Conservation (phyloP, 1,140 invertebrate genomes). For the Ceratina japonica region DNA sequence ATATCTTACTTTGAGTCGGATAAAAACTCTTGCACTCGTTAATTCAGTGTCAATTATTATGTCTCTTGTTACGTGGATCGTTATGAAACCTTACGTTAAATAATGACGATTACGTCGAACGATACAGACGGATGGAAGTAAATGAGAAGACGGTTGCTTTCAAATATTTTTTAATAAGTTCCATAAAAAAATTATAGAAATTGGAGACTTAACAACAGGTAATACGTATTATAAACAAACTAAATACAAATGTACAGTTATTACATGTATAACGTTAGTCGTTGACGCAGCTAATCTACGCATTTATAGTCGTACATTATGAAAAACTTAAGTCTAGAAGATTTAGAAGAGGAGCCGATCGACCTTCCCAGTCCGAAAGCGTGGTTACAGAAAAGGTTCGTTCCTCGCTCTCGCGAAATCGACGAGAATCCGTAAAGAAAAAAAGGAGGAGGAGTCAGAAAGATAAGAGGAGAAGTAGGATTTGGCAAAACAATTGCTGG, state of each 20-base stretch:
- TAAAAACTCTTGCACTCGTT: too few species aligned
- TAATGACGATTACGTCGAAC: too few species aligned
- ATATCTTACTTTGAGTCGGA: too few species aligned
- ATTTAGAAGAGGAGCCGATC: slow-evolving; percentile 71
- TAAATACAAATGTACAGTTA: slow-evolving; percentile 80
- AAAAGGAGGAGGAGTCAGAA: too few species aligned
- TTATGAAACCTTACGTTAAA: too few species aligned
- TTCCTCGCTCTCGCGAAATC: not conserved
- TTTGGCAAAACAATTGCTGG: too few species aligned
- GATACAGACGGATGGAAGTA: too few species aligned
- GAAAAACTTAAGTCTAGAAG: slow-evolving; percentile 74
- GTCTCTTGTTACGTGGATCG: too few species aligned
- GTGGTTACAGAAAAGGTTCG: not conserved
- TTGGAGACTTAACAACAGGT: slow-evolving; percentile 80
- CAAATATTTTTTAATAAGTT: slow-evolving; percentile 80
- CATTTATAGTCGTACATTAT: slow-evolving; percentile 60
- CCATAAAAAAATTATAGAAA: slow-evolving; percentile 80
- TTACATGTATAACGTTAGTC: slow-evolving; percentile 76
- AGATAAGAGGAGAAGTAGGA: too few species aligned
- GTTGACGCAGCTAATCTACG: slow-evolving; percentile 73
- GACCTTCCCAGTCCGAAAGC: not conserved
- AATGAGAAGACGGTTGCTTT: slow-evolving; percentile 66
- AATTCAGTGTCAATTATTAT: too few species aligned
- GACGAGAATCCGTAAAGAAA: not conserved
- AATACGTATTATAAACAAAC: slow-evolving; percentile 80